phyloP scores from a whole-genome alignment of 1,140 invertebrate species.

The Brachionus koreanus region DNA sequence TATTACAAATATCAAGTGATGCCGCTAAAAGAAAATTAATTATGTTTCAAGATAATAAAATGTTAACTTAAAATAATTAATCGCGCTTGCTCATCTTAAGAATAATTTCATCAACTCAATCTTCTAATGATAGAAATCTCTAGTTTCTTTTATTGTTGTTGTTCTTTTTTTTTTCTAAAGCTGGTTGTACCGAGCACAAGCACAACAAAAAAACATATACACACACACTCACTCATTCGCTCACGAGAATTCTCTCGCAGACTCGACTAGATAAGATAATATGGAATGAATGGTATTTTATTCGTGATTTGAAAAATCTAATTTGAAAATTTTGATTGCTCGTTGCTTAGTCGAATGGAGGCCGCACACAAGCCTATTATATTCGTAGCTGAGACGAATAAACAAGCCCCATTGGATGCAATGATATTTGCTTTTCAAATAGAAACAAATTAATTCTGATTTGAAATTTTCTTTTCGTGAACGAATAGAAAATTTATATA shows the following conservation, averaged over 20 bases:
- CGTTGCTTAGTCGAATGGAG: background rate
- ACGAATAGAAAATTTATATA: background rate
- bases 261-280: background rate
- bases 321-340: background rate
- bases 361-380: background rate
- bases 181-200: background rate
- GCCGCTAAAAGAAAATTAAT: constrained; percentile 11
- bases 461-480: background rate
- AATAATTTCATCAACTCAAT: constrained; percentile 32
- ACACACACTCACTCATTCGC: too few relatives aligned
- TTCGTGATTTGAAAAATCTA: background rate
- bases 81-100: constrained; percentile 22
- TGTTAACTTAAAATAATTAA: constrained; percentile 40
- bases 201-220: background rate
- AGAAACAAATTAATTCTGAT: background rate
- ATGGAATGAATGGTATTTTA: background rate
- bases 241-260: too few relatives aligned
- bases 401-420: background rate
- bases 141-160: background rate
- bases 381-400: background rate
- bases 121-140: background rate
- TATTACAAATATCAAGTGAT: constrained; percentile 14
- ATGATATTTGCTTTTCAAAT: background rate
- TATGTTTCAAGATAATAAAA: constrained; percentile 10
- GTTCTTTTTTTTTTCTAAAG: background rate